Base-by-base conservation (phyloP, 2,888 invertebrate species). In the Anarsia innoxiella region DNA sequence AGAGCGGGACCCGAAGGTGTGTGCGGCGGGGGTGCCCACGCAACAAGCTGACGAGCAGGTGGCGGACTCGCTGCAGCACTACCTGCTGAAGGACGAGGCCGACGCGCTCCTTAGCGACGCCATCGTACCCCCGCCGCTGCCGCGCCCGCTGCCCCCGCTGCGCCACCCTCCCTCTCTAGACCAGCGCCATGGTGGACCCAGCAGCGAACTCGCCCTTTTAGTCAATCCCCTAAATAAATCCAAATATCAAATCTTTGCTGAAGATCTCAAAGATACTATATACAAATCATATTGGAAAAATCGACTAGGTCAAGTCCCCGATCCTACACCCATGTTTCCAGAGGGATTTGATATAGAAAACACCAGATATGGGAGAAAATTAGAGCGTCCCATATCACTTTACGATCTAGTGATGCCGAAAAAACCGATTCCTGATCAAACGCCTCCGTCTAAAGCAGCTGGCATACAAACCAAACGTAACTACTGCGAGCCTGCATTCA, bases 401-500 rank as follows among this genome's bases (percentile, higher is more conserved):
- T 83, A 82, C 45, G 80, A 84, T 41, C 50, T 80, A 26, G 61
- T 71, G 4, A 73, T 78, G 73, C 82, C 82, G n/a, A n/a, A n/a
- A n/a, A n/a, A n/a, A n/a, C n/a, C n/a, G n/a, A 40, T 51, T 12
- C 59, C 66, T 10, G 76, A 75, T 42, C 70, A 67, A 37, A 74
- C 72, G 2, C 72, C 67, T 1, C 37, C 14, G 9, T 49, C 51
- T 1, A 69, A 71, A 41, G 36, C 48, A 23, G 45, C 66, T 6
- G 71, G 72, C 1, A 56, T 56, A 3, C 80, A 78, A 53, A 32
- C 44, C 11, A 41, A 58, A 2, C 65, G 74, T 5, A 65, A 67
- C 23, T 83, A 76, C 46, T 80, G 79, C 44, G 28, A 46, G 23
- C 85, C 86, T 5, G 55, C 86, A 10, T 88, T 58, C 49, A 56